A percentile compares a stretch with the other conserved stretches of the same genome.
Evolutionary conservation across 2,797 vertebrate genomes (phyloP).

Genomic region (Pangasius djambal): DNA sequence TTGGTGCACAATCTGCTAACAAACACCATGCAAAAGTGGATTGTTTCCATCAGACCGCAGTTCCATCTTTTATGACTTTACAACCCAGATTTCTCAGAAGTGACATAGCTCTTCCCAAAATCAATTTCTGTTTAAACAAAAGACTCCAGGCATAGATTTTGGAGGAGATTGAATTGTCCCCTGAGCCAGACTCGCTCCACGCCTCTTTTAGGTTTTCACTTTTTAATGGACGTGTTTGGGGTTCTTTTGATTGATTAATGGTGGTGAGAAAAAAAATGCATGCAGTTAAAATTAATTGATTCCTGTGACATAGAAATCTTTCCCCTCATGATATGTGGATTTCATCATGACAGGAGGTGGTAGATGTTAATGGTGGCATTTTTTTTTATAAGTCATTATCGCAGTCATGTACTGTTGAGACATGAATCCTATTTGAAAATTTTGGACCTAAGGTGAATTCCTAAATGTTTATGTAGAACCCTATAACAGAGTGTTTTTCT

Average conservation of each 20-base stretch:
- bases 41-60: slow-evolving; percentile 2
- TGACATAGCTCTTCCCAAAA: slow-evolving; percentile 3
- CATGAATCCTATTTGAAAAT: neutral
- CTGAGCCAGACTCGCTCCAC: neutral
- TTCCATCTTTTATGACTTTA: slow-evolving; percentile 9
- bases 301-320: neutral
- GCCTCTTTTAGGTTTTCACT: neutral
- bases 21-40: neutral
- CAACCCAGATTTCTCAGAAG: neutral
- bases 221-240: neutral
- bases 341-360: neutral
- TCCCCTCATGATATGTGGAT: neutral
- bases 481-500: neutral
- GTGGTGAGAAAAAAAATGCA: neutral
- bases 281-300: neutral
- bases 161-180: neutral
- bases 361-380: neutral
- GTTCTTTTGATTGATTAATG: slow-evolving; percentile 1
- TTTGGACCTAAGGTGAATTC: neutral
- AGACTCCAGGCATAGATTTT: slow-evolving; percentile 6
- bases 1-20: neutral
- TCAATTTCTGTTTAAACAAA: slow-evolving; percentile 16
- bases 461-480: neutral
- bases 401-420: neutral
- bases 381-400: neutral